Conservation (phyloP, 2,797 vertebrate genomes). For the Cyclopterus lumpus region DNA sequence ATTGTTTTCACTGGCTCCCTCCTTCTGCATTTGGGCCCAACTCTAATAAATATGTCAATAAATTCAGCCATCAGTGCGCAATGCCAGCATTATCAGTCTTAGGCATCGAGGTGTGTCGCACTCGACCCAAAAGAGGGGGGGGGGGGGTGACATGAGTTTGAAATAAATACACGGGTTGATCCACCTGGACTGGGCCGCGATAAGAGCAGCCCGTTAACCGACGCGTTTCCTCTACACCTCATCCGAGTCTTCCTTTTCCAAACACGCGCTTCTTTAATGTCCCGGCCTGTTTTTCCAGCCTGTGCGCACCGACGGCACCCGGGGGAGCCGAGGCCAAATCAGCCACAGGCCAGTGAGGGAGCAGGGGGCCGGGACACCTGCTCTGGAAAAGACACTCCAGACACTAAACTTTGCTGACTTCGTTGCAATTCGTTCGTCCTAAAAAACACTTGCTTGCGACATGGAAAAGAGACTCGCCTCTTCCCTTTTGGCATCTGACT, state of each 20-base stretch:
- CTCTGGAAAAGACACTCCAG: constrained; percentile 84
- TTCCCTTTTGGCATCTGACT: constrained; percentile 78
- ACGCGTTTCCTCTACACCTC: constrained; percentile 95
- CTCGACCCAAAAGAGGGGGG: constrained; percentile 75
- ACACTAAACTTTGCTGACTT: constrained; percentile 81
- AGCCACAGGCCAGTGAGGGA: constrained; percentile 67
- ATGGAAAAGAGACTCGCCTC: constrained; percentile 81
- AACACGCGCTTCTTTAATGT: constrained; percentile 95
- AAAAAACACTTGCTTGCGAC: constrained; percentile 79
- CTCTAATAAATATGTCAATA: constrained; percentile 77
- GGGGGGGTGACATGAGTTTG: constrained; percentile 35
- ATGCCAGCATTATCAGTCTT: constrained; percentile 73
- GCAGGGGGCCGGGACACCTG: constrained; percentile 82
- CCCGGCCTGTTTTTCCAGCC: constrained; percentile 94
- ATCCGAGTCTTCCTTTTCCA: constrained; percentile 95
- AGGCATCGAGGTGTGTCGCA: constrained; percentile 83
- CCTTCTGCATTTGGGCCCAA: constrained; percentile 44
- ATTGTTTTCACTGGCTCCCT: constrained; percentile 62
- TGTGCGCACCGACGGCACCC: constrained; percentile 86
- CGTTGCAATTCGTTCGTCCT: constrained; percentile 75
- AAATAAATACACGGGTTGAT: constrained; percentile 84
- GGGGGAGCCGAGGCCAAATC: constrained; percentile 79
- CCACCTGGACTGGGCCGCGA: constrained; percentile 90
- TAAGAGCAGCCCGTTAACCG: constrained; percentile 95
- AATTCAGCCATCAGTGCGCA: constrained; percentile 68